Percentiles rank a stretch among this genome's conserved stretches.
These are phyloP conservation scores for Odontothrips loti DNA, from an alignment of 2,888 invertebrate genomes.

Conservation along the genomic window DNA sequence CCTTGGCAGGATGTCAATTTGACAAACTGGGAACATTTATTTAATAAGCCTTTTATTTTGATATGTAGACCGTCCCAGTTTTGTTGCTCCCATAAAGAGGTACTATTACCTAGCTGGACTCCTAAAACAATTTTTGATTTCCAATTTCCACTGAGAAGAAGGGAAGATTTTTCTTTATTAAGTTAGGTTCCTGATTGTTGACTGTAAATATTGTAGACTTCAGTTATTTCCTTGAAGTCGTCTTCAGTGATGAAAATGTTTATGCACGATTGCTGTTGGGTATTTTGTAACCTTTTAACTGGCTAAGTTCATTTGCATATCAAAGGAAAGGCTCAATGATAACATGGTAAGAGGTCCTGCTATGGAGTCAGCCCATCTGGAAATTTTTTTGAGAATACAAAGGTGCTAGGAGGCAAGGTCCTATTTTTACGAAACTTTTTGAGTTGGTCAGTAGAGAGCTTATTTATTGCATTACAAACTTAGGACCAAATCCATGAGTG, in stretches of 20 bases:
- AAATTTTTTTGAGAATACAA: neutral
- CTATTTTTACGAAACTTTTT: neutral
- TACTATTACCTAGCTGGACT: no score
- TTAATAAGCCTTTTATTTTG: neutral
- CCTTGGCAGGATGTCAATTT: neutral
- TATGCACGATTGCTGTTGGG: no score
- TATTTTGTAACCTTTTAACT: neutral
- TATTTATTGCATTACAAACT: neutral
- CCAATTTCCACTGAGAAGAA: neutral
- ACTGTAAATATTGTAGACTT: neutral
- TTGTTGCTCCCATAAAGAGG: no score
- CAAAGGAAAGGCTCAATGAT: neutral
- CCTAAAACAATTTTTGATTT: neutral
- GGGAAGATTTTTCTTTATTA: neutral
- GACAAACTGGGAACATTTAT: neutral
- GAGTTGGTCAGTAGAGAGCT: neutral
- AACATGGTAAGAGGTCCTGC: neutral
- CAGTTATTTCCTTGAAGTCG: neutral
- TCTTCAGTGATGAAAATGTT: neutral
- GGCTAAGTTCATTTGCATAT: neutral
- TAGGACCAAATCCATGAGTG: neutral
- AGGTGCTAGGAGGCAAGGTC: neutral
- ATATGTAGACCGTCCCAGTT: neutral
- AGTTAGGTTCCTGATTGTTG: neutral
- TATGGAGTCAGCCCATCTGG: neutral